Evolutionary conservation across 2,888 invertebrate species (phyloP), one percentile per base, ranked within the genome.

Genomic region (Agrochola circellaris): DNA sequence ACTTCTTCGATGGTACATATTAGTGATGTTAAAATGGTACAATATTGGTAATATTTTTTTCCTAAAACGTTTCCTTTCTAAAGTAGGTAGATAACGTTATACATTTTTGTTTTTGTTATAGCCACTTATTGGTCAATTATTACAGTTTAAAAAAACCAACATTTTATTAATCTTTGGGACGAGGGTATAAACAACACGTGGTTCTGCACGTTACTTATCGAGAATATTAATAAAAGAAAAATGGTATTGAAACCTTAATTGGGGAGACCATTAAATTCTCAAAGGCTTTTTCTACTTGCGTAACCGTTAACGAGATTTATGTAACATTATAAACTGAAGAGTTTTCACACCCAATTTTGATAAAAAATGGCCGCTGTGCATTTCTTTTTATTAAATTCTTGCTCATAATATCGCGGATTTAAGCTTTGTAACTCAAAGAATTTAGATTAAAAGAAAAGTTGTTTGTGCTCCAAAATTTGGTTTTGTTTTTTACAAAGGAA

Each of bases 281-380:
- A 91, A 91, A 82, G 76, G 80, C 82, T 85, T 87, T 89, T 90
- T 88, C 77, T 83, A 80, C 90, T 92, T 91, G 87, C 89, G 89
- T 92, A 94, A 94, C 90, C 77, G 88, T 90, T 92, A 93, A 92
- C 91, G 85, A 91, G 91, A 91, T 92, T 93, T 91, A 92, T 89
- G 89, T 92, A 92, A 93, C 89, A 82, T 85, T 84, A 83, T 81
- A 84, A 87, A 84, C 80, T 82, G 82, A 75, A 79, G 84, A 88
- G 84, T 85, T 89, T 86, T 87, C 84, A 87, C 87, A 84, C 80
- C 77, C 76, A 85, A 81, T 89, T 89, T 88, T 84, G 79, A 86
- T 88, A 88, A 89, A 85, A 75, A 90, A 87, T 85, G 64, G 79
- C 77, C 79, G 65, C 70, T 45, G 74, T 74, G 80, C 74, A 85